Evolutionary conservation across 2,113 vertebrate genomes (phyloP).

Genomic region (Dromiciops gliroides): DNA sequence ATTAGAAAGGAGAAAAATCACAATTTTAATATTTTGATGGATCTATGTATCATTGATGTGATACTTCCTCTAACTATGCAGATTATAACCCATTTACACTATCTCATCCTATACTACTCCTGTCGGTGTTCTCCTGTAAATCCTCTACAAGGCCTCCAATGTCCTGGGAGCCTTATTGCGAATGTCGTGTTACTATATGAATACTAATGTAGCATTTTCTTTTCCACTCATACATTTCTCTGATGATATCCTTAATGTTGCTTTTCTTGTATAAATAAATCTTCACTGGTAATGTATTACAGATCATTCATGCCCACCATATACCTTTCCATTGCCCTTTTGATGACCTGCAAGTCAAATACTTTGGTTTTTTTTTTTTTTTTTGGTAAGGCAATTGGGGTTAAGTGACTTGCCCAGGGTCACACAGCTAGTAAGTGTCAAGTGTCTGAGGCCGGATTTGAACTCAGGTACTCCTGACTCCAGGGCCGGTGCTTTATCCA

Average conservation of each 20-base stretch:
- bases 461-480: too few relatives aligned
- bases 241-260: background rate
- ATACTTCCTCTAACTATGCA: background rate
- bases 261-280: background rate
- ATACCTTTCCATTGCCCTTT: background rate
- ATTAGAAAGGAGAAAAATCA: background rate
- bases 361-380: too few relatives aligned
- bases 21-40: background rate
- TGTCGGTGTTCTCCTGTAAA: background rate
- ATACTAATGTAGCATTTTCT: background rate
- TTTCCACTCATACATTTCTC: background rate
- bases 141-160: background rate
- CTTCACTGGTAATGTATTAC: background rate
- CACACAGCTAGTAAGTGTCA: too few relatives aligned
- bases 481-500: too few relatives aligned
- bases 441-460: too few relatives aligned
- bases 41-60: background rate
- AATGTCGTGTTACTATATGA: background rate
- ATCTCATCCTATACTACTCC: background rate
- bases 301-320: background rate
- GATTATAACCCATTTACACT: background rate
- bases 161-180: background rate
- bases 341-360: background rate
- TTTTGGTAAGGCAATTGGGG: too few relatives aligned
- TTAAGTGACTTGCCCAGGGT: too few relatives aligned